Evolutionary conservation across 2,797 vertebrate species (phyloP).

Genomic region (Melanotaenia boesemani): DNA sequence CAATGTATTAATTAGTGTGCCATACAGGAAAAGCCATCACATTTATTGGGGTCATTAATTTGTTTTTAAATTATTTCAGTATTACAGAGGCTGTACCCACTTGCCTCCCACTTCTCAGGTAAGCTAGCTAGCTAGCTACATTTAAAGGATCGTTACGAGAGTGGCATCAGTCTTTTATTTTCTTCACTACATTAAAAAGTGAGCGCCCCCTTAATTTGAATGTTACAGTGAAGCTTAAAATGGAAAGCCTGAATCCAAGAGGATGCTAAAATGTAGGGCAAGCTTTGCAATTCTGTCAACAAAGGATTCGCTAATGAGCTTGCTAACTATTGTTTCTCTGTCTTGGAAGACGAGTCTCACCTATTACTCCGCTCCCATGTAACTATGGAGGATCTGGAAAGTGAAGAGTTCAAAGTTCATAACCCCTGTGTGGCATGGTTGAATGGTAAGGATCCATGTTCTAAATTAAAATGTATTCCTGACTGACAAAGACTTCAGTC

Average conservation of each 20-base stretch:
- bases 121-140: neutral
- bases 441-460: conserved; percentile 75
- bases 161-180: neutral
- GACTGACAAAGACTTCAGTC: neutral
- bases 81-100: neutral
- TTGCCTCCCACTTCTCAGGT: neutral
- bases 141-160: neutral
- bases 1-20: conserved; percentile 16
- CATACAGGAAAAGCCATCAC: neutral
- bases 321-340: conserved; percentile 18
- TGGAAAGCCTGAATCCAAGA: conserved; percentile 12
- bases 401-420: conserved; percentile 80
- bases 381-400: conserved; percentile 86
- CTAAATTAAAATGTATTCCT: neutral
- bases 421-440: conserved; percentile 80
- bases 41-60: neutral
- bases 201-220: neutral
- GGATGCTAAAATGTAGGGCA: conserved; percentile 22
- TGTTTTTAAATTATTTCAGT: neutral
- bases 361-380: conserved; percentile 78
- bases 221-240: neutral
- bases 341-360: conserved; percentile 80
- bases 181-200: neutral
- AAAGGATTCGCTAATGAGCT: conserved; percentile 8
- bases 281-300: conserved; percentile 17